These are phyloP conservation scores for Rhinophrynus dorsalis DNA, from an alignment of 2,797 vertebrate species.

Conservation along the genomic window DNA sequence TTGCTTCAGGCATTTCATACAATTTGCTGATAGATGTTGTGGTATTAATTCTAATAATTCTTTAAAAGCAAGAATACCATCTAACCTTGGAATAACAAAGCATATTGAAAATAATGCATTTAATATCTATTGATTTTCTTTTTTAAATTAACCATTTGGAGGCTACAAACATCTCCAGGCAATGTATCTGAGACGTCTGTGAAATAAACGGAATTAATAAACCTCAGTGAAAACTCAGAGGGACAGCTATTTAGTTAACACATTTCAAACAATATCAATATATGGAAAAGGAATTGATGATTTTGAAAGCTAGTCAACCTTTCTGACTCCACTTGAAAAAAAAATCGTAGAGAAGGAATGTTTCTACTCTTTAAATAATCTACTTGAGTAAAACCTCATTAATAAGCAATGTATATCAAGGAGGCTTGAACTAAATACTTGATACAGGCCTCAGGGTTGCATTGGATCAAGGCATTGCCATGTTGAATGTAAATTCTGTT, in stretches of 20 bases:
- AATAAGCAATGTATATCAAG: background rate
- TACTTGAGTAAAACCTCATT: background rate
- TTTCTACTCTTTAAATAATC: background rate
- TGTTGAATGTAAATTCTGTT: background rate
- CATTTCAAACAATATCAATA: background rate
- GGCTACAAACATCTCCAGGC: too few relatives aligned
- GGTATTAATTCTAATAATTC: background rate
- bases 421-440: background rate
- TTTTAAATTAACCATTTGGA: too few relatives aligned
- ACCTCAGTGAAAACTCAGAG: too few relatives aligned
- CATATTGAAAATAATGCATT: too few relatives aligned
- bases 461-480: background rate
- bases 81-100: background rate
- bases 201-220: too few relatives aligned
- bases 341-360: background rate
- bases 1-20: background rate
- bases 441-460: too few relatives aligned
- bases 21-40: slow-evolving; percentile 13
- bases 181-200: too few relatives aligned
- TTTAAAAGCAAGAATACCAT: slow-evolving; percentile 4
- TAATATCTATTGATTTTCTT: too few relatives aligned
- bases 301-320: background rate
- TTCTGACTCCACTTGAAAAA: background rate
- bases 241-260: too few relatives aligned
- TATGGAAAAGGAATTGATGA: background rate